phyloP scores from a whole-genome alignment of 2,888 invertebrate species.

The Lochmaea crataegi region DNA sequence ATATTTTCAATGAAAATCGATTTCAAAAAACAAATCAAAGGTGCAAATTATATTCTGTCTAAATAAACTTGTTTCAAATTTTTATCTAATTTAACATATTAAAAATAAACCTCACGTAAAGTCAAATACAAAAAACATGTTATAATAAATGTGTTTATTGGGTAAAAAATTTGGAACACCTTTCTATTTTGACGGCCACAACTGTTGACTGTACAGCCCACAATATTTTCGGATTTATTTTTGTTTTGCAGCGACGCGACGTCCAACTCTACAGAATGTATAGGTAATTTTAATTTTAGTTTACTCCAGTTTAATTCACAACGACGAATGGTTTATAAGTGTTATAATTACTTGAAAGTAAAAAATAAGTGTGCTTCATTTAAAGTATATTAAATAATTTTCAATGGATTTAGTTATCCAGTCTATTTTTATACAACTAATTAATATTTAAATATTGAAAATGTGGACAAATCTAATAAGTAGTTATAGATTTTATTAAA shows the following conservation, averaged over 20 bases:
- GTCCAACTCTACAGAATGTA: constrained; percentile 5
- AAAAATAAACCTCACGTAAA: not conserved
- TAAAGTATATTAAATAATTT: not conserved
- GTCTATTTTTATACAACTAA: too few relatives aligned
- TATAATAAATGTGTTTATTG: not conserved
- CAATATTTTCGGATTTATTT: constrained; percentile 12
- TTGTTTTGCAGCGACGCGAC: not conserved
- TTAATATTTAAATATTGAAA: too few relatives aligned
- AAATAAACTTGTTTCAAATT: too few relatives aligned
- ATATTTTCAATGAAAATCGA: too few relatives aligned
- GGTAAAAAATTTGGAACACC: constrained; percentile 5
- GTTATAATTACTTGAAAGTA: not conserved
- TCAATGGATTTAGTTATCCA: too few relatives aligned
- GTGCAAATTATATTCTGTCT: too few relatives aligned
- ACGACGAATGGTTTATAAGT: not conserved
- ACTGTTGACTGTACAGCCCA: not conserved
- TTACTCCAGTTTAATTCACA: not conserved
- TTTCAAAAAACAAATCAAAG: too few relatives aligned
- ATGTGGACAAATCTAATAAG: too few relatives aligned
- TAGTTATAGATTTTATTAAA: too few relatives aligned
- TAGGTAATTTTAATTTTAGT: constrained; percentile 13
- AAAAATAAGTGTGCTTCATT: not conserved
- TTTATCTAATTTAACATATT: not conserved
- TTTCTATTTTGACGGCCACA: constrained; percentile 10
- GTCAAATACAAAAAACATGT: not conserved